Evolutionary conservation across 2,888 invertebrate genomes (phyloP), one percentile per base, ranked within the genome.

Genomic region (Pseudococcus jackbeardsleyi): DNA sequence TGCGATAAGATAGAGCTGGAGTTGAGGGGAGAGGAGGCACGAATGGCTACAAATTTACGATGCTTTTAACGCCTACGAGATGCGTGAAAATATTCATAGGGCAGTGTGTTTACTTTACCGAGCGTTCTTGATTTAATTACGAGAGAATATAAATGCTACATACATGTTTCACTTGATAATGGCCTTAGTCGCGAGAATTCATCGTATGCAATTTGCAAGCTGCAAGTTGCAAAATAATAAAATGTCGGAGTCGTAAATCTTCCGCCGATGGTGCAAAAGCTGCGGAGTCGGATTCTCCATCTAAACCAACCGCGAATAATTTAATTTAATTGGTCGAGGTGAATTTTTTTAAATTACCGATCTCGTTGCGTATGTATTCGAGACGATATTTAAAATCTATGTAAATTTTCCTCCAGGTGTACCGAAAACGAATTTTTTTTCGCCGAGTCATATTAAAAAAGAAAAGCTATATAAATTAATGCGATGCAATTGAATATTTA

Each of bases 401-500:
- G 64, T 64, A 64, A 64, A 64, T 64, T 64, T 64, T 64, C 22
- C 1, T 12, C 64, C 22, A 64, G 19, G 64, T 64, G 64, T 22
- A n/a, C 68, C 17, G 8, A 72, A 72, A 72, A 7, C 33, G 15
- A 72, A 72, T 39, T 72, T 12, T 26, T 72, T 33, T 12, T 22
- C 11, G 42, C 42, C 15, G 72, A 33, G 7, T 11, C 26, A 72
- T 72, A 72, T 72, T 72, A 72, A 72, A 72, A 72, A 72, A 5
- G 11, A 33, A 72, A 72, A 33, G 72, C 72, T 33, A 72, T 72
- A 72, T 72, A 72, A 72, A 72, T 72, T 72, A 72, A 72, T 72
- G 26, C 72, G 72, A 72, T 17, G 72, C 72, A 72, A 72, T 72
- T 17, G 72, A 72, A 72, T 72, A 72, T 72, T 72, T 72, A 72